phyloP scores from a whole-genome alignment of 2,888 invertebrate species.

The Sylvicola fuscatus region DNA sequence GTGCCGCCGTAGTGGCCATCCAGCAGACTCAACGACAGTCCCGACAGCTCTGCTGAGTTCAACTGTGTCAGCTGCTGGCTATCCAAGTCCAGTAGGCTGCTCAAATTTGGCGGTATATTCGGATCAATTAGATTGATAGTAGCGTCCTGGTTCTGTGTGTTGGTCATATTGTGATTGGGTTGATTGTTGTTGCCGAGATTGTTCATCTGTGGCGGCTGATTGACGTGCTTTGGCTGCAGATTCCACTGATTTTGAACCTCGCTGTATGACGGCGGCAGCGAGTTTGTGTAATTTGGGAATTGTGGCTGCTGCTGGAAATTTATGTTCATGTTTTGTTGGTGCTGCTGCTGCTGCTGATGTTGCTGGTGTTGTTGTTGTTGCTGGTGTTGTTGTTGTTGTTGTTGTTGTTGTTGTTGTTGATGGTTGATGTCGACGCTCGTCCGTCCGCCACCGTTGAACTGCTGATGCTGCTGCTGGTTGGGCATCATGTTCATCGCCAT shows the following conservation, averaged over 20 bases:
- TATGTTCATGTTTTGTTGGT: slow-evolving; percentile 6
- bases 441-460: background rate
- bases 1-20: background rate
- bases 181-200: background rate
- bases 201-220: background rate
- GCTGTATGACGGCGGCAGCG: too few relatives aligned
- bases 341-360: slow-evolving; percentile 6
- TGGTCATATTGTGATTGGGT: background rate
- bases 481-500: background rate
- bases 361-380: background rate
- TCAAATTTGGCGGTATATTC: slow-evolving; percentile 14
- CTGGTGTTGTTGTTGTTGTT: slow-evolving; percentile 8
- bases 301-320: background rate
- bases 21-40: slow-evolving; percentile 21
- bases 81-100: slow-evolving; percentile 26
- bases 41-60: slow-evolving; percentile 31
- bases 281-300: background rate
- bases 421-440: slow-evolving; percentile 6
- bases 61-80: slow-evolving; percentile 27
- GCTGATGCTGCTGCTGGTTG: background rate
- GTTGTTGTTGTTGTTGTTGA: slow-evolving; percentile 5
- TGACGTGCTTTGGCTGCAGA: background rate
- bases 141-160: background rate
- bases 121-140: slow-evolving; percentile 11
- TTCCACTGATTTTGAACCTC: background rate